phyloP scores from a whole-genome alignment of 1,140 invertebrate species.

The Sogatella furcifera region DNA sequence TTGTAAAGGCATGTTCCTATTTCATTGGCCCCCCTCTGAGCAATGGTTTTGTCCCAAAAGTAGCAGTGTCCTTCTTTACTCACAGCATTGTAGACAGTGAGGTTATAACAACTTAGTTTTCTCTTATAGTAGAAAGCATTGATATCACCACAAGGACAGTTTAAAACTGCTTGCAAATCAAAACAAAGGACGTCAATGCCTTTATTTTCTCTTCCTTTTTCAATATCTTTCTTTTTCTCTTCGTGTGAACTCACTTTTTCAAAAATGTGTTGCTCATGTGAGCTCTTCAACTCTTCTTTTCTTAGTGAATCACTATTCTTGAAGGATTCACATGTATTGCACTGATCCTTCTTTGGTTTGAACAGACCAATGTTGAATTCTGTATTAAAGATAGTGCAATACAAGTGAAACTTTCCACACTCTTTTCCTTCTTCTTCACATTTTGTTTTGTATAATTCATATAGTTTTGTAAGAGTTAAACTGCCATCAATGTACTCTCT shows the following conservation, averaged over 20 bases:
- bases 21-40: constrained; percentile 31
- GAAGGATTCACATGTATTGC: constrained; percentile 13
- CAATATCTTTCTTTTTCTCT: constrained; percentile 9
- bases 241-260: constrained; percentile 5
- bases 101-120: constrained; percentile 24
- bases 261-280: constrained; percentile 10
- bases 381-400: constrained; percentile 18
- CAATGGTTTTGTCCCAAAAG: constrained; percentile 33
- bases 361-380: constrained; percentile 19
- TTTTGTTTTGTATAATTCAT: too few relatives aligned
- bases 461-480: too few relatives aligned
- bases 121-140: constrained; percentile 23
- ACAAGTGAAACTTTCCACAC: constrained; percentile 11
- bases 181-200: neutral
- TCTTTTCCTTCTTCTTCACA: neutral
- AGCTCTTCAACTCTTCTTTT: constrained; percentile 12
- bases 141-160: constrained; percentile 9
- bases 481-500: constrained; percentile 13
- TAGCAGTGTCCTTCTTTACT: constrained; percentile 25
- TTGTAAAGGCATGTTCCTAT: constrained; percentile 32
- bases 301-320: constrained; percentile 7
- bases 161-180: constrained; percentile 9
- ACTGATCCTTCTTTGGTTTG: constrained; percentile 18
- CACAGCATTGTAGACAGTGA: constrained; percentile 21
- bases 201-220: neutral